These are phyloP conservation scores for Tetragnatha montana DNA, from an alignment of 2,888 invertebrate genomes.

Conservation along the genomic window DNA sequence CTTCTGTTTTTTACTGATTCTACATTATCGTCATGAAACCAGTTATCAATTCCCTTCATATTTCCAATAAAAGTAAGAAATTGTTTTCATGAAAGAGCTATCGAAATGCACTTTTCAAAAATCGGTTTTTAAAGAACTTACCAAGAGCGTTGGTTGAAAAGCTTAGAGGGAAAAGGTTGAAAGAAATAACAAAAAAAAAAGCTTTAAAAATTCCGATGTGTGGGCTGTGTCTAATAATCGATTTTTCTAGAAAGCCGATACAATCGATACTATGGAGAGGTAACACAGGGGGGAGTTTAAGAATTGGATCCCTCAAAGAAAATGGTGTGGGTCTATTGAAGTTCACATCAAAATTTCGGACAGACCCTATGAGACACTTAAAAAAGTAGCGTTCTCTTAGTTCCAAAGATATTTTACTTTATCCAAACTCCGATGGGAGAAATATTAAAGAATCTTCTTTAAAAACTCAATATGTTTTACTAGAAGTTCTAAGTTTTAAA, in stretches of 20 bases:
- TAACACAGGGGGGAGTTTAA: conserved; percentile 4
- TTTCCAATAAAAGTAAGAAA: not conserved
- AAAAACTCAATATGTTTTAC: too few species aligned
- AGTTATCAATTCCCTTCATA: not conserved
- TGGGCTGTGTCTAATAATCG: not conserved
- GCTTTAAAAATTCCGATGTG: not conserved
- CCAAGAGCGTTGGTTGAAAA: conserved; percentile 4
- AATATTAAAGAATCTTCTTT: too few species aligned
- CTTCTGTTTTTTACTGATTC: not conserved
- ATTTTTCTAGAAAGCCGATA: conserved; percentile 32
- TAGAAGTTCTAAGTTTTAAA: too few species aligned
- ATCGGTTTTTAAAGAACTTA: conserved; percentile 44
- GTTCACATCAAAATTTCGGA: not conserved
- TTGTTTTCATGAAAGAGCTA: not conserved
- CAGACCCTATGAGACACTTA: not conserved
- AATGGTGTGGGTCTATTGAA: not conserved
- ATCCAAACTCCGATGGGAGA: too few species aligned
- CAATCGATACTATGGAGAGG: conserved; percentile 24
- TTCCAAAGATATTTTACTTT: not conserved
- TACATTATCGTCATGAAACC: not conserved
- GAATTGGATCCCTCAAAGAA: not conserved
- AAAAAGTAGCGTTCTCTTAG: not conserved
- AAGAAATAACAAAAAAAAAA: not conserved
- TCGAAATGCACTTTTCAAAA: conserved; percentile 20
- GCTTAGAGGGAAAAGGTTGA: not conserved